Evolutionary conservation across 2,113 vertebrate genomes (phyloP).

Genomic region (Prochilodus magdalenae): DNA sequence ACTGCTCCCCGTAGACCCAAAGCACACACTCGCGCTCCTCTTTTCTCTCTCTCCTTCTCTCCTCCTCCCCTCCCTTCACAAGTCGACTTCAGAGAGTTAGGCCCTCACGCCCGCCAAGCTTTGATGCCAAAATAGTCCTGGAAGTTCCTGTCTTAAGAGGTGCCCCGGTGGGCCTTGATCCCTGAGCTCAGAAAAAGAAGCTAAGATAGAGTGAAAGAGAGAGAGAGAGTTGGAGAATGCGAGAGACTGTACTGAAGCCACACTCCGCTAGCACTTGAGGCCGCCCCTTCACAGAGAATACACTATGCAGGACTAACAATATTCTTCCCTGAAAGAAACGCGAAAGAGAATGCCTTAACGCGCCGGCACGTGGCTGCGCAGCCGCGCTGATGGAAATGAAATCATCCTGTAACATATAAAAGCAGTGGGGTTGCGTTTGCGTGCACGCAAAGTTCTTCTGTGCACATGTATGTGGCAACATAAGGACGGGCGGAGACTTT

Average conservation of each 20-base stretch:
- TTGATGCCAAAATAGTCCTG: constrained; percentile 83
- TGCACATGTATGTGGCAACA: background rate
- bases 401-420: background rate
- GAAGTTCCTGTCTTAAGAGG: constrained; percentile 78
- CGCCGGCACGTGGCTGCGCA: constrained; percentile 35
- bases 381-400: constrained; percentile 38
- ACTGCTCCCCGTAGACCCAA: constrained; percentile 51
- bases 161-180: constrained; percentile 71
- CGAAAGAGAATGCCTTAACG: constrained; percentile 60
- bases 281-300: constrained; percentile 55
- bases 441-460: too few relatives aligned
- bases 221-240: constrained; percentile 1
- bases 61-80: constrained; percentile 74
- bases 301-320: constrained; percentile 49
- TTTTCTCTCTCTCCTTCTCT: constrained; percentile 52
- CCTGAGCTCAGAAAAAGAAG: constrained; percentile 47
- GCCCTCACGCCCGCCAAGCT: constrained; percentile 75
- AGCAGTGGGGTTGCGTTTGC: background rate
- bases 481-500: background rate
- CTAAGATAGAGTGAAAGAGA: constrained; percentile 47
- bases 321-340: constrained; percentile 51
- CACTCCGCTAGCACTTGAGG: constrained; percentile 1
- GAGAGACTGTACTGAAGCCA: constrained; percentile 22
- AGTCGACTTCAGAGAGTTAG: constrained; percentile 81
- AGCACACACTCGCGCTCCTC: constrained; percentile 33